phyloP scores from a whole-genome alignment of 2,888 invertebrate species.

The Drosophila siamana region DNA sequence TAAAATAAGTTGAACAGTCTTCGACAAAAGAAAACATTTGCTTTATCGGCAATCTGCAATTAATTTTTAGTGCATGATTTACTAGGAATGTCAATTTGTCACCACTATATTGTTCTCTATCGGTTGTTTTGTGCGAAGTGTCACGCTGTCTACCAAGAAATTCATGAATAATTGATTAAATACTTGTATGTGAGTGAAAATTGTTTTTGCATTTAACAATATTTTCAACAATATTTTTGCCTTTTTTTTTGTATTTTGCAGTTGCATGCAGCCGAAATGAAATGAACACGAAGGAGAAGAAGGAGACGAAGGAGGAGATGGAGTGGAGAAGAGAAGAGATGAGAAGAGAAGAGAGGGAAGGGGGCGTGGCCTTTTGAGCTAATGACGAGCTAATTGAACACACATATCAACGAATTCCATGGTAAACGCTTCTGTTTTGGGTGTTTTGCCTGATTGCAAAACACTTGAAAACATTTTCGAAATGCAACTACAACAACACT shows the following conservation, averaged over 20 bases:
- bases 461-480: conserved; percentile 35
- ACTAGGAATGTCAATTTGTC: too few relatives aligned
- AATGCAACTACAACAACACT: conserved; percentile 41
- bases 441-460: conserved; percentile 54
- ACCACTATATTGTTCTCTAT: too few relatives aligned
- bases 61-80: too few relatives aligned
- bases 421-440: conserved; percentile 50
- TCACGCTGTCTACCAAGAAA: background rate
- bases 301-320: background rate
- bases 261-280: conserved; percentile 60
- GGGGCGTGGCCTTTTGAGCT: conserved; percentile 66
- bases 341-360: conserved; percentile 1
- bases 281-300: background rate
- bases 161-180: background rate
- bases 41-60: too few relatives aligned
- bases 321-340: background rate
- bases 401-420: conserved; percentile 75
- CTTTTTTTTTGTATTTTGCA: conserved; percentile 27
- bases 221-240: background rate
- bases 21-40: too few relatives aligned
- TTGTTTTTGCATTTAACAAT: conserved; percentile 2
- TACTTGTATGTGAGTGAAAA: background rate
- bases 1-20: too few relatives aligned
- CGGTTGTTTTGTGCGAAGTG: too few relatives aligned
- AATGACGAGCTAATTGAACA: conserved; percentile 62